Evolutionary conservation across 2,113 vertebrate genomes (phyloP).

Genomic region (Natator depressus): DNA sequence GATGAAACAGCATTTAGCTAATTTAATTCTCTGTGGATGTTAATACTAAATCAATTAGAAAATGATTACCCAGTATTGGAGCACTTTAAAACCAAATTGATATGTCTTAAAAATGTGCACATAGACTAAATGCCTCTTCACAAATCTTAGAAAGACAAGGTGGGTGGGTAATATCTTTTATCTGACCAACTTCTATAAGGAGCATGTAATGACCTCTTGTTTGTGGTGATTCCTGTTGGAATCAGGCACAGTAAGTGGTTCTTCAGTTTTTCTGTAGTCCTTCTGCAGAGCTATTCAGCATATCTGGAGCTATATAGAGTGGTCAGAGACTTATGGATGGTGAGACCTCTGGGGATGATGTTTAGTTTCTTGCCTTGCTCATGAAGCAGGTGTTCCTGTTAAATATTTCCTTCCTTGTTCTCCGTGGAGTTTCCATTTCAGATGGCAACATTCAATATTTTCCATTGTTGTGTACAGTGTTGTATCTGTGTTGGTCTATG

Average conservation of each 20-base stretch:
- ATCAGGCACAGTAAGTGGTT: neutral
- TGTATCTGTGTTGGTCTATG: neutral
- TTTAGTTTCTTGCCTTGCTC: neutral
- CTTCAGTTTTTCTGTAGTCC: neutral
- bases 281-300: neutral
- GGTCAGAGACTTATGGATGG: neutral
- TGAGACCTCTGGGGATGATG: neutral
- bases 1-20: neutral
- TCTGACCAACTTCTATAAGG: neutral
- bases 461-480: neutral
- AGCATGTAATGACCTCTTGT: neutral
- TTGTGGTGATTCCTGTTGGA: neutral
- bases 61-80: neutral
- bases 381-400: neutral
- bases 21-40: conserved; percentile 18
- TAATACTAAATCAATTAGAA: conserved; percentile 12
- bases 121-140: neutral
- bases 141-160: neutral
- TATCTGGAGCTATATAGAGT: neutral
- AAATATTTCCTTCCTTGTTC: neutral
- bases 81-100: neutral
- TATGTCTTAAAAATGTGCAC: neutral
- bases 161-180: neutral
- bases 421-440: neutral
- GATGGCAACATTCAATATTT: neutral